Conservation (phyloP, 2,888 invertebrate species). For the Toxonevra muliebris region DNA sequence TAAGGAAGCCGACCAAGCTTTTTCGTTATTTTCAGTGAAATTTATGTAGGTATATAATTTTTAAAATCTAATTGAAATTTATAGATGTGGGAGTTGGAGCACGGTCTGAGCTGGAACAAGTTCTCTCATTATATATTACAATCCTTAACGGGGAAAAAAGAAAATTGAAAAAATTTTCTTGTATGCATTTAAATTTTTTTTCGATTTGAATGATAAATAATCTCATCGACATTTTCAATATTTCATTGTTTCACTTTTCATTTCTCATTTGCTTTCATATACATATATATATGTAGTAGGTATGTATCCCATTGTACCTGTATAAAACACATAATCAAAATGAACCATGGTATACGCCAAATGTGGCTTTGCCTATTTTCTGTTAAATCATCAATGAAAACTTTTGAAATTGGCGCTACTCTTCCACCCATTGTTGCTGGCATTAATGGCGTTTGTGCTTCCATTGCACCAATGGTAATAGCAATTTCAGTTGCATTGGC, state of each 20-base stretch:
- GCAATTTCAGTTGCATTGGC: not conserved
- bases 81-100: no score
- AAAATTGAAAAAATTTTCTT: not conserved
- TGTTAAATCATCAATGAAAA: slow-evolving; percentile 49
- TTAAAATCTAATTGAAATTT: no score
- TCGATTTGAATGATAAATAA: not conserved
- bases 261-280: not conserved
- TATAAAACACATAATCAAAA: slow-evolving; percentile 49
- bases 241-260: not conserved
- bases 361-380: slow-evolving; percentile 33
- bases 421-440: no score
- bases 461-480: not conserved
- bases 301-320: slow-evolving; percentile 45
- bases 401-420: slow-evolving; percentile 41
- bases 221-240: not conserved
- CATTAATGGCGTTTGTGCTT: not conserved
- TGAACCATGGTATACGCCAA: slow-evolving; percentile 56
- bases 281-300: not conserved
- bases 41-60: no score
- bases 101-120: no score
- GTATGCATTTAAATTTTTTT: no score
- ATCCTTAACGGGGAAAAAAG: not conserved
- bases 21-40: no score
- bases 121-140: no score
- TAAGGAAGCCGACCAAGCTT: no score